Evolutionary conservation across 2,888 invertebrate species (phyloP), one percentile per base, ranked within the genome.

Genomic region (Acanthoscelides obtectus): DNA sequence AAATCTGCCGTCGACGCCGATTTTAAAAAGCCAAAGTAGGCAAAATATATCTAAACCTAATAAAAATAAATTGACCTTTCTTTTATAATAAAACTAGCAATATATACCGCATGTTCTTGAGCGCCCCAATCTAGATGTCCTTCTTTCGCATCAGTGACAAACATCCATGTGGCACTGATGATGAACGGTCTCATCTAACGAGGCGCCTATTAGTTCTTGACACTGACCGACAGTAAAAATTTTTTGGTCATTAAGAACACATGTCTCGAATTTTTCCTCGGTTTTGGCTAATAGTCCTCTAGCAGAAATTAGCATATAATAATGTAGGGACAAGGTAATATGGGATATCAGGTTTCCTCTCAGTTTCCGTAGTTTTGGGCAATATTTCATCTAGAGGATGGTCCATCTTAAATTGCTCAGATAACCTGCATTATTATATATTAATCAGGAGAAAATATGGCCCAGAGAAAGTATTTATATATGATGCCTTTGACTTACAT

Each of bases 171-270:
- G 45, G 17, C 6, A 45, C 45, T 45, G 6, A 12, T 45, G 45
- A 45, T 45, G 12, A 45, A 45, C 45, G 45, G 45, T 12, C 12
- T 12, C 45, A 17, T 6, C 45, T 45, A 45, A 45, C 45, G 12
- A 45, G 45, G 12, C 45, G 45, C 45, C 45, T 45, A 45, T 45
- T 45, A 45, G 12, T 45, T 45, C 45, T 45, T 45, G 45, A 45
- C 45, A 45, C 45, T 45, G 45, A 12, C 12, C 5, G 45, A 45
- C 45, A 45, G 45, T 45, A 72, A 71, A 77, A 73, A 74, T 76
- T 77, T 77, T 73, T 73, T 75, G 75, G 72, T 72, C 75, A 76
- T 77, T 77, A 77, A 72, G 72, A 75, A 75, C 77, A 77, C 74
- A 71, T 77, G 77, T 71, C 73, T 64, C 64, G 27, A 70, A 73